A percentile compares a stretch with the other conserved stretches of the same genome.
These are phyloP conservation scores for Lampropteryx suffumata DNA, from an alignment of 2,888 invertebrate genomes.

Conservation along the genomic window DNA sequence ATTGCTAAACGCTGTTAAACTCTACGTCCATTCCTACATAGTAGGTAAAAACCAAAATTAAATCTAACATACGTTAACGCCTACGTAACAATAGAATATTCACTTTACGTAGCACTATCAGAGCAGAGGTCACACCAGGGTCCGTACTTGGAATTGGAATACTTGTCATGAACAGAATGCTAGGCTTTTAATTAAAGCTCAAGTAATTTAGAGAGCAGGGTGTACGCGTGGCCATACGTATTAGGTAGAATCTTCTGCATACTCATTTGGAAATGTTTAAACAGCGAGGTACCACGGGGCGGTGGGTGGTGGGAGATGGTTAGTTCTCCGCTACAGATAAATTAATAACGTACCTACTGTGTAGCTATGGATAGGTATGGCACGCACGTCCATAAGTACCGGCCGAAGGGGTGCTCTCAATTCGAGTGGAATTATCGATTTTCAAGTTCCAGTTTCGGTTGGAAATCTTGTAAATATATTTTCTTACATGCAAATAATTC, in stretches of 20 bases:
- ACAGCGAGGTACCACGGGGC: conserved; percentile 51
- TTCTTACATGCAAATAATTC: too few species aligned
- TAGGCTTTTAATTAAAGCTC: conserved; percentile 80
- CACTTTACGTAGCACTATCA: conserved; percentile 61
- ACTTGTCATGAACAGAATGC: conserved; percentile 81
- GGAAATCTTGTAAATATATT: not conserved
- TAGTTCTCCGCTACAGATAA: conserved; percentile 81
- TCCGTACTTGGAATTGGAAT: conserved; percentile 69
- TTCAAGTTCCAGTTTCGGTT: conserved; percentile 12
- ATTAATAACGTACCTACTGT: conserved; percentile 72
- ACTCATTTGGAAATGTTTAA: conserved; percentile 82
- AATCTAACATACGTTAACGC: conserved; percentile 35
- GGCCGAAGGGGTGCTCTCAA: conserved; percentile 47
- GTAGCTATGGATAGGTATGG: conserved; percentile 63
- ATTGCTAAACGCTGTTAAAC: not conserved
- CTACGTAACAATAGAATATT: conserved; percentile 46
- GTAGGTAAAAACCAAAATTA: conserved; percentile 32
- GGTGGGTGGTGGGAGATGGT: conserved; percentile 65
- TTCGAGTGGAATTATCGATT: conserved; percentile 33
- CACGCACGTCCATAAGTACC: conserved; percentile 70
- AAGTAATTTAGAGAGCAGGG: conserved; percentile 77
- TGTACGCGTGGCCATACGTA: conserved; percentile 66
- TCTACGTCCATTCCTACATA: not conserved
- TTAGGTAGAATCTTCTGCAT: conserved; percentile 77
- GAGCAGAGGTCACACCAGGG: conserved; percentile 50